Evolutionary conservation across 2,113 vertebrate genomes (phyloP).

Genomic region (Oryctolagus cuniculus): mOryCun1.1 NC_091433.1:157866501-157867000

Average conservation of each 20-base stretch:
- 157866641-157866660: constrained; percentile 89
- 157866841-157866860: constrained; percentile 82
- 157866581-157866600: constrained; percentile 78
- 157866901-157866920: constrained; percentile 64
- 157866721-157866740: constrained; percentile 90
- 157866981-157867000: neutral
- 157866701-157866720: constrained; percentile 91
- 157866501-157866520: constrained; percentile 60
- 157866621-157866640: constrained; percentile 84
- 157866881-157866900: constrained; percentile 79
- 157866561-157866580: constrained; percentile 79
- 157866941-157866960: constrained; percentile 73
- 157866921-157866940: constrained; percentile 32
- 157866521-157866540: constrained; percentile 24
- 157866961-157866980: constrained; percentile 70
- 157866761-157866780: constrained; percentile 87
- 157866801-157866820: constrained; percentile 82
- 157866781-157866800: constrained; percentile 90
- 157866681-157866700: constrained; percentile 88
- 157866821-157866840: constrained; percentile 82
- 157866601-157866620: constrained; percentile 75
- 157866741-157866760: constrained; percentile 86
- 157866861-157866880: constrained; percentile 74
- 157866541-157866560: constrained; percentile 79
- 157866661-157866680: constrained; percentile 91